Base-by-base conservation (phyloP, 92 coral and sea anemone genomes). In the Blastomussa wellsi region DNA sequence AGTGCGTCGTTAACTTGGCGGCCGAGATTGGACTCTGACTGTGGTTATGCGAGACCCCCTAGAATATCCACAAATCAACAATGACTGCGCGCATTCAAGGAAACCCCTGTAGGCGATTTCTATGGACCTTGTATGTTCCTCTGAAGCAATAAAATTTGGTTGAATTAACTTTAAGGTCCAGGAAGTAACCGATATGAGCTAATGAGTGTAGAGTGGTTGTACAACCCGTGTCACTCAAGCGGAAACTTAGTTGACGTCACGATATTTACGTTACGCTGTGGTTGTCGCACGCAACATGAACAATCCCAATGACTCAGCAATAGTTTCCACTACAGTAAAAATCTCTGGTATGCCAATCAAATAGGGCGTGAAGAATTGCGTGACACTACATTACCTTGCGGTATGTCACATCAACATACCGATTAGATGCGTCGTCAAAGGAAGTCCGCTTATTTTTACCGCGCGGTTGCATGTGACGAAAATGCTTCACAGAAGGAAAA, bases 211-310 rank as follows among this genome's bases (percentile, higher is more conserved):
- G 16, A 62, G 68, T 62, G 68, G 66, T 10, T 28, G 26, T 20
- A 26, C 2, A 26, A 15, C 31, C 12, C 65, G 19, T n/a, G 52
- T 62, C 68, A 62, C 68, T 41, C 51, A 17, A 72, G 76, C 51
- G 51, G 60, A 31, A 47, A 44, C 32, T 0, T 62, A 51, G 29
- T 51, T 51, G 66, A 76, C 80, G 67, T 76, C 67, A 52, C 26
- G 22, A 5, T 33, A n/a, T 12, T 57, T 8, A 35, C 32, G 67
- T 78, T 52, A 57, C 31, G 82, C 81, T 77, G 2, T 12, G 51
- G 13, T 78, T 59, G 32, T 36, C 19, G 69, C 82, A 78, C 82
- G 71, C 82, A 78, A 78, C 35, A 62, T n/a, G n/a, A n/a, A n/a
- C n/a, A n/a, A n/a, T n/a, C n/a, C n/a, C 31, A n/a, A 62, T 62